Conservation (phyloP, 2,113 vertebrate species). For the Phoxinus phoxinus region DNA sequence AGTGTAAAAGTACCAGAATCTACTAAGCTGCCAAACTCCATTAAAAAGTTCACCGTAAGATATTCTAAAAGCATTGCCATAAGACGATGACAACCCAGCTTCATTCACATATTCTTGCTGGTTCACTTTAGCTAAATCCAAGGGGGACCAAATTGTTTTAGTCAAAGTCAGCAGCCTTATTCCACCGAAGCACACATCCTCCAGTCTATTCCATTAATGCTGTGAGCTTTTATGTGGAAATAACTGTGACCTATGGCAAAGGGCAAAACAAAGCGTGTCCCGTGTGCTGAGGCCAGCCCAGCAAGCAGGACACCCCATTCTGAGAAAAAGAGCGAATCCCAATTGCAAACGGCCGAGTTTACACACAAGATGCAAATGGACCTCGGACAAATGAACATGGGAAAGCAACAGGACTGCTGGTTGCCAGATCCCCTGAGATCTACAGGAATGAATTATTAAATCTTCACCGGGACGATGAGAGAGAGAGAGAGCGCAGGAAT, state of each 20-base stretch:
- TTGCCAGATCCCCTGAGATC: constrained; percentile 53
- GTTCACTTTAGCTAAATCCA: constrained; percentile 27
- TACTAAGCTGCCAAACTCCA: constrained; percentile 26
- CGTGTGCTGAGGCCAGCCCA: constrained; percentile 11
- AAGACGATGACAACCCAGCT: not conserved
- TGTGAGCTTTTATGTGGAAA: constrained; percentile 51
- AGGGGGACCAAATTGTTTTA: constrained; percentile 2
- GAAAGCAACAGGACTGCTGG: constrained; percentile 49
- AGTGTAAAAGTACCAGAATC: not conserved
- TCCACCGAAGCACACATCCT: not conserved
- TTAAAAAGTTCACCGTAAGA: not conserved
- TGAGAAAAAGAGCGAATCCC: constrained; percentile 32
- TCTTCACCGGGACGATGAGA: constrained; percentile 33
- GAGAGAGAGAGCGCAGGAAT: not conserved
- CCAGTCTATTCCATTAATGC: constrained; percentile 33
- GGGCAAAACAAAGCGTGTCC: constrained; percentile 44
- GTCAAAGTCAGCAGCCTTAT: constrained; percentile 31
- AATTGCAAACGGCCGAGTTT: constrained; percentile 41
- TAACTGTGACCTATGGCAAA: constrained; percentile 37
- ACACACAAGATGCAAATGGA: constrained; percentile 55
- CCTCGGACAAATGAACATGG: constrained; percentile 47
- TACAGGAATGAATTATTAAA: constrained; percentile 53
- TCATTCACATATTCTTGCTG: constrained; percentile 13
- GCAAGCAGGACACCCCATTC: constrained; percentile 44
- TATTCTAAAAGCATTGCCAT: not conserved